phyloP scores from a whole-genome alignment of 2,888 invertebrate species.

The Macroteleia sp. region DNA sequence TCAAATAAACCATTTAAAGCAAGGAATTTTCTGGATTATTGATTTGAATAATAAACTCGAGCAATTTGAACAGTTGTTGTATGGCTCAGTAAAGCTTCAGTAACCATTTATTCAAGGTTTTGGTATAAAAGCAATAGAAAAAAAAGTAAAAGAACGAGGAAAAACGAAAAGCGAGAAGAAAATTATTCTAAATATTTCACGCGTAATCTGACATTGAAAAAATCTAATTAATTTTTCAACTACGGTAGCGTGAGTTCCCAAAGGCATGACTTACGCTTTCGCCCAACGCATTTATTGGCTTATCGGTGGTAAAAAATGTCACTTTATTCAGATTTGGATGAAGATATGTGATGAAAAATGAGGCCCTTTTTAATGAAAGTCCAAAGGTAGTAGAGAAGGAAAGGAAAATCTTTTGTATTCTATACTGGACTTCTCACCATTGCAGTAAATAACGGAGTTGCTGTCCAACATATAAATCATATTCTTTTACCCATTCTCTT shows the following conservation, averaged over 20 bases:
- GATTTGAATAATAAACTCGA: too few relatives aligned
- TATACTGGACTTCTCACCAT: conserved; percentile 17
- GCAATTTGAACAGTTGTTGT: too few relatives aligned
- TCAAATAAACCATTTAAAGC: too few relatives aligned
- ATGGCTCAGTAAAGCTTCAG: too few relatives aligned
- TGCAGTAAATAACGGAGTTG: conserved; percentile 7
- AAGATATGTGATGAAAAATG: conserved; percentile 46
- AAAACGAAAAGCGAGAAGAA: too few relatives aligned
- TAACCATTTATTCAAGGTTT: too few relatives aligned
- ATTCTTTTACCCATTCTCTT: conserved; percentile 31
- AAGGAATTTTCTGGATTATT: too few relatives aligned
- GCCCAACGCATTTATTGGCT: conserved; percentile 10
- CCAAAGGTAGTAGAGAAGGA: conserved; percentile 16
- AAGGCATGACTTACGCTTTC: too few relatives aligned
- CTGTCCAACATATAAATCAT: conserved; percentile 45
- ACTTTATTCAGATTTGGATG: conserved; percentile 23
- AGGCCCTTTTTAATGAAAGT: conserved; percentile 10
- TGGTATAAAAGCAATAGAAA: too few relatives aligned
- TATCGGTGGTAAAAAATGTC: conserved; percentile 29
- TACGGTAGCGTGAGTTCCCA: too few relatives aligned
- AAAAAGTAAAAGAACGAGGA: too few relatives aligned
- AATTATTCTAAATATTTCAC: not conserved
- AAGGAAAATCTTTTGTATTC: conserved; percentile 8
- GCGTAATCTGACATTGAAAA: conserved; percentile 18
- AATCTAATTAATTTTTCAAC: conserved; percentile 30